Evolutionary conservation across 2,888 invertebrate species (phyloP), one percentile per base, ranked within the genome.

Genomic region (Diploptera punctata): DNA sequence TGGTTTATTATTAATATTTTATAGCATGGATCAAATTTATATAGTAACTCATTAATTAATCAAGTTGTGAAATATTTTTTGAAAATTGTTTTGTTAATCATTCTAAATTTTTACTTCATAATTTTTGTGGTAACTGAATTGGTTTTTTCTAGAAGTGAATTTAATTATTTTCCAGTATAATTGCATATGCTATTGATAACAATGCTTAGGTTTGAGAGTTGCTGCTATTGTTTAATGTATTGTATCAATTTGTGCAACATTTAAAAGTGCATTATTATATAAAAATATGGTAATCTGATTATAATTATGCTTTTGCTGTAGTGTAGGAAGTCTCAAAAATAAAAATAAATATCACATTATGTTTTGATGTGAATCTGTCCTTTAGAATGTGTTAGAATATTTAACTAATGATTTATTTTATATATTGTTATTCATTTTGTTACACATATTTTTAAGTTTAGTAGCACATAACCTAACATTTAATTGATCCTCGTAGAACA

Each of bases 261-360:
- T 38, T 52, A 10, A n/a, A 24, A 52, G 52, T 52, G 52, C 52
- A 52, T 52, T 52, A 52, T 52, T 24, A 52, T 52, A 52, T 57
- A 52, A 21, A 57, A 16, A 57, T 57, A 29, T 31, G 26, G 29
- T 26, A 57, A 57, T 57, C 3, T n/a, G n/a, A 16, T 24, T 29
- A 16, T 57, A 57, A 57, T 52, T 24, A 24, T 57, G 57, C 57
- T 57, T 29, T 57, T 57, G 29, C 57, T 57, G 57, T 57, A 57
- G 57, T 57, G 13, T 29, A 19, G n/a, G 31, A 29, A 29, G 29
- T n/a, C n/a, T 29, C 18, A 57, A 13, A 57, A 29, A 29, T 29
- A 57, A 57, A 57, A 29, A 57, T 26, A 57, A 57, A 57, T 57
- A 26, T 57, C 57, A 29, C 57, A 57, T 57, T 31, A 29, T n/a